Conservation (phyloP, 2,797 vertebrate genomes). For the Streptopelia turtur region DNA sequence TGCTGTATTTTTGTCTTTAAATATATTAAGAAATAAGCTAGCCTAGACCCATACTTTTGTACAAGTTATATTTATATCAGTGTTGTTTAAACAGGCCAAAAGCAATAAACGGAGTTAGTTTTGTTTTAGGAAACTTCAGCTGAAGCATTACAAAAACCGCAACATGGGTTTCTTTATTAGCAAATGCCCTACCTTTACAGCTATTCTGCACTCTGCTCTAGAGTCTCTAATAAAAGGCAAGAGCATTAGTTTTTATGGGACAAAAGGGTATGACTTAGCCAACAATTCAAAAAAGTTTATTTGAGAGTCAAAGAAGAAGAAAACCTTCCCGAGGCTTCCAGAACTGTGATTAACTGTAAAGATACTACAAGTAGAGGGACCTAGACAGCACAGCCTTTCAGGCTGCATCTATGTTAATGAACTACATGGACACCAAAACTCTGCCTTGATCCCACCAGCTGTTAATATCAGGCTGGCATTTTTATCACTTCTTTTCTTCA, state of each 20-base stretch:
- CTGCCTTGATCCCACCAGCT: neutral
- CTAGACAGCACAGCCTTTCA: neutral
- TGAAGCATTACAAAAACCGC: conserved; percentile 26
- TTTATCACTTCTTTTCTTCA: neutral
- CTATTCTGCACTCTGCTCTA: neutral
- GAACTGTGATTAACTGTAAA: neutral
- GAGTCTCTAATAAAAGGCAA: neutral
- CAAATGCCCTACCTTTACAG: conserved; percentile 32
- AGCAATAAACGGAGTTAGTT: conserved; percentile 60
- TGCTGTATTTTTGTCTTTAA: conserved; percentile 41
- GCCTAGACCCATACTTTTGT: neutral
- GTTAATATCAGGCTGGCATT: neutral
- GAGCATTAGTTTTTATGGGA: neutral
- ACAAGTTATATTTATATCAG: conserved; percentile 60
- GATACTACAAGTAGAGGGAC: neutral
- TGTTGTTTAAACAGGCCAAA: conserved; percentile 62
- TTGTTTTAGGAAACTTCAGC: conserved; percentile 69
- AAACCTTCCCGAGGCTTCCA: neutral
- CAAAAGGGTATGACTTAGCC: neutral
- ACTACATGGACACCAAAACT: neutral
- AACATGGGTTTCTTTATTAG: neutral
- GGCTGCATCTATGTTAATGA: neutral
- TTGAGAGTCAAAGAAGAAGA: neutral
- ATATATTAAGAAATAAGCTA: conserved; percentile 51
- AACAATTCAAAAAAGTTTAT: neutral